Base-by-base conservation (phyloP, 2,113 vertebrate species). In the Fregetta grallaria region DNA sequence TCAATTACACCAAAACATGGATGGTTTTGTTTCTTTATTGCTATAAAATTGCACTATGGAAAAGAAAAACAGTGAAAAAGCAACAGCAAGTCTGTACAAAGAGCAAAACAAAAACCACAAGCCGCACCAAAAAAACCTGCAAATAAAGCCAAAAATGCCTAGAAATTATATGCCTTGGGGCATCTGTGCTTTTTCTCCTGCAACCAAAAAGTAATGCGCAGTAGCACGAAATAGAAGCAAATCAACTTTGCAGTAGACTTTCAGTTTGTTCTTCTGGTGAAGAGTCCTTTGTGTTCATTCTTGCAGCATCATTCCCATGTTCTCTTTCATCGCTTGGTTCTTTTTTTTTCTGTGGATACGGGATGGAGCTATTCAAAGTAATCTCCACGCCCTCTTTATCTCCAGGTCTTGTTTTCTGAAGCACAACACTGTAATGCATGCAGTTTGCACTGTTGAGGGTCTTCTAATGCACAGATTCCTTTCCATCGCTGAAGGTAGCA, bases 231-330 rank as follows among this genome's bases (percentile, higher is more conserved):
- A 86, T 53, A 45, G 67, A 82, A 96, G 58, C 59, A 73, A 82
- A 81, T 88, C 21, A 91, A 10, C 87, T 95, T 97, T 97, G 77
- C 90, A 92, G 10, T 95, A 93, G 95, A 97, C 97, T 97, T 98
- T 98, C 98, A 98, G 98, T 98, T 98, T 98, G 98, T 98, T 98
- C 98, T 98, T 98, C 98, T 98, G 98, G 98, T 98, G 98, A 98
- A 98, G 98, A 98, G 97, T 98, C 98, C 97, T 98, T 97, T 97
- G 89, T 97, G 96, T 98, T 96, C 75, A 93, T 97, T 95, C 92
- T 40, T 91, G 86, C 94, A 80, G 56, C 93, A 49, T 93, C 97
- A 98, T 97, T 94, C 56, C 88, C 97, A 96, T 97, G 45, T 93
- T 88, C 63, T 97, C 80, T 88, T 83, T 95, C 97, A 97, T 97